Percentiles rank a stretch among this genome's conserved stretches.
Conservation (phyloP, 2,797 vertebrate species). For the Chaunax sp. region DNA sequence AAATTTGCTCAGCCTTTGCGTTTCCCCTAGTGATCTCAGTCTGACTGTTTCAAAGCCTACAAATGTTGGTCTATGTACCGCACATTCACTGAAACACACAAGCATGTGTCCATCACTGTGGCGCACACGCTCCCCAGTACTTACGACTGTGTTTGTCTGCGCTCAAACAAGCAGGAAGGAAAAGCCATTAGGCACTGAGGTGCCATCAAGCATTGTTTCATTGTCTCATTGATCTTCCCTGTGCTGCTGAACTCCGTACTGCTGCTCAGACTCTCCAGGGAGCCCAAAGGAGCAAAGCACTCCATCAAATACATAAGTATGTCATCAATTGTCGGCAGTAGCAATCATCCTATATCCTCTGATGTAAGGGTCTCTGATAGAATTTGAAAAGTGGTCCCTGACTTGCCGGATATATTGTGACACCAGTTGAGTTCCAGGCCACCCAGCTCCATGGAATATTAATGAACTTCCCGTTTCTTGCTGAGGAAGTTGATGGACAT, state of each 20-base stretch:
- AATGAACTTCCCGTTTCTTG: constrained; percentile 25
- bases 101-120: constrained; percentile 7
- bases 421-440: constrained; percentile 10
- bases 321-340: constrained; percentile 34
- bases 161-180: constrained; percentile 66
- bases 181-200: constrained; percentile 77
- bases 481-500: constrained; percentile 16
- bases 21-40: background rate
- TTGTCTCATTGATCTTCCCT: constrained; percentile 80
- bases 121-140: constrained; percentile 21
- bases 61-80: constrained; percentile 18
- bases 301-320: constrained; percentile 33
- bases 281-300: constrained; percentile 29
- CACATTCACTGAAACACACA: constrained; percentile 26
- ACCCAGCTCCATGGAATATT: constrained; percentile 18
- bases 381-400: constrained; percentile 12
- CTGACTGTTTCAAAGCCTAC: background rate
- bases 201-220: constrained; percentile 76
- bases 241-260: constrained; percentile 40
- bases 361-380: background rate
- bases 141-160: constrained; percentile 68
- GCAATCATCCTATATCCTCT: constrained; percentile 21
- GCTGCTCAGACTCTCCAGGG: constrained; percentile 30
- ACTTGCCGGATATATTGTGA: background rate
- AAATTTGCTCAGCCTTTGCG: background rate